Conservation (phyloP, 2,113 vertebrate genomes). For the Nerophis ophidion region DNA sequence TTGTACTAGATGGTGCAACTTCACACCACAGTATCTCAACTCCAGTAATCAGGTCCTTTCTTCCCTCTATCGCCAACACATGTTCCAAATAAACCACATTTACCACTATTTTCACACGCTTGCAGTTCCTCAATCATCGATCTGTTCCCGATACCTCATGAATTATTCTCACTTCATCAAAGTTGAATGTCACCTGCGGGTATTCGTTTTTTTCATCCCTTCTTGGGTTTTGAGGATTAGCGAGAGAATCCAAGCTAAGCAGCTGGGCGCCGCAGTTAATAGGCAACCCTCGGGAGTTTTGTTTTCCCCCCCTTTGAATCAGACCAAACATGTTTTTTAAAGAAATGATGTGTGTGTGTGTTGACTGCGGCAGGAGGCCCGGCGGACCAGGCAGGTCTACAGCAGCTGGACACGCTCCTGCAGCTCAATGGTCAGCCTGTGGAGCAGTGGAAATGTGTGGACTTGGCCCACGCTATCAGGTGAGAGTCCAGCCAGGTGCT, state of each 20-base stretch:
- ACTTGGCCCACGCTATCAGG: conserved; percentile 91
- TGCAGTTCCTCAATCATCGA: conserved; percentile 10
- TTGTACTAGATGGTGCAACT: too few relatives aligned
- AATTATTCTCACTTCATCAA: conserved; percentile 5
- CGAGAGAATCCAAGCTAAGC: conserved; percentile 4
- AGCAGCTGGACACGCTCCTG: conserved; percentile 85
- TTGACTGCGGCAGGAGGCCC: conserved; percentile 77
- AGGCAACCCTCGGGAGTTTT: background rate
- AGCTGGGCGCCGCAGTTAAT: conserved; percentile 24
- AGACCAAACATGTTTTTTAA: background rate
- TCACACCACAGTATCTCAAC: too few relatives aligned
- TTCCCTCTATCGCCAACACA: background rate
- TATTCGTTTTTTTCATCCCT: background rate
- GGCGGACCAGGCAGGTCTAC: conserved; percentile 86
- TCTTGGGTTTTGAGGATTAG: conserved; percentile 6
- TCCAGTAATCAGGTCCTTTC: background rate
- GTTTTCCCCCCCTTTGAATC: background rate
- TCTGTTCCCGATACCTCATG: conserved; percentile 7
- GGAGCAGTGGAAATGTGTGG: conserved; percentile 93
- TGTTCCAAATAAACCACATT: background rate
- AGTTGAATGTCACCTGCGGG: conserved; percentile 7
- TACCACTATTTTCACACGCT: background rate
- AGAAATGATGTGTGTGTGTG: background rate
- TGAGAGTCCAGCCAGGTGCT: conserved; percentile 34
- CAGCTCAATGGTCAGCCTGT: conserved; percentile 88